Evolutionary conservation across 2,113 vertebrate species (phyloP).

Genomic region (Calidris pugnax): DNA sequence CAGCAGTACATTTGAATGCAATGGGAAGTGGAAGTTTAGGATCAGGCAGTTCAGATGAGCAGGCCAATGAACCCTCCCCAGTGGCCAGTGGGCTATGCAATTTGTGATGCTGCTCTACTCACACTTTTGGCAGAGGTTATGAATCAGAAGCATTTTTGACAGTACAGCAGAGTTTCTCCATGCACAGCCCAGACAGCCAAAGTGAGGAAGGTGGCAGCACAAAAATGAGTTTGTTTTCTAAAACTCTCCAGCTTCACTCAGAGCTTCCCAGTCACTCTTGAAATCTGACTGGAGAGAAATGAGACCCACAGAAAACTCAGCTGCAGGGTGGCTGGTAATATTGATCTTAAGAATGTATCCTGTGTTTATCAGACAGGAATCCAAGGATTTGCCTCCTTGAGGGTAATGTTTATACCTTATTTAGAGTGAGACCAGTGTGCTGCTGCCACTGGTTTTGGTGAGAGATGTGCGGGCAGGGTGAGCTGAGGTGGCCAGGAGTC

Average conservation of each 20-base stretch:
- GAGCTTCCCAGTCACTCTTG: background rate
- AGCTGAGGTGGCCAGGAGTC: background rate
- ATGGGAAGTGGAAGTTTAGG: conserved; percentile 45
- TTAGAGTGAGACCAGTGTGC: background rate
- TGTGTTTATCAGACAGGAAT: conserved; percentile 16
- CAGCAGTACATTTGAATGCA: conserved; percentile 25
- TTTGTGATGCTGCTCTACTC: background rate
- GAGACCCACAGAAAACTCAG: background rate
- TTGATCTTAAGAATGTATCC: background rate
- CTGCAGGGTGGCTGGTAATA: background rate
- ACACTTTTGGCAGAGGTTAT: background rate
- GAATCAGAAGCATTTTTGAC: conserved; percentile 45
- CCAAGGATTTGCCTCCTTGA: background rate
- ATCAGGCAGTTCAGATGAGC: conserved; percentile 41
- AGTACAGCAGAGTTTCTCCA: background rate
- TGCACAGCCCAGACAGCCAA: background rate
- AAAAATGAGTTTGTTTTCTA: background rate
- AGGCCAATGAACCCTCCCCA: conserved; percentile 24
- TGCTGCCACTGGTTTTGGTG: background rate
- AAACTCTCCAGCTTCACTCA: background rate
- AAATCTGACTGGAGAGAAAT: background rate
- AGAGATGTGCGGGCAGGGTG: background rate
- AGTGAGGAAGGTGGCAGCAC: background rate
- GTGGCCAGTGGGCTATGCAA: background rate
- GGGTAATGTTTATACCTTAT: background rate